These are phyloP conservation scores for Nemotelus pantherinus DNA, from an alignment of 2,888 invertebrate species.

Conservation along the genomic window DNA sequence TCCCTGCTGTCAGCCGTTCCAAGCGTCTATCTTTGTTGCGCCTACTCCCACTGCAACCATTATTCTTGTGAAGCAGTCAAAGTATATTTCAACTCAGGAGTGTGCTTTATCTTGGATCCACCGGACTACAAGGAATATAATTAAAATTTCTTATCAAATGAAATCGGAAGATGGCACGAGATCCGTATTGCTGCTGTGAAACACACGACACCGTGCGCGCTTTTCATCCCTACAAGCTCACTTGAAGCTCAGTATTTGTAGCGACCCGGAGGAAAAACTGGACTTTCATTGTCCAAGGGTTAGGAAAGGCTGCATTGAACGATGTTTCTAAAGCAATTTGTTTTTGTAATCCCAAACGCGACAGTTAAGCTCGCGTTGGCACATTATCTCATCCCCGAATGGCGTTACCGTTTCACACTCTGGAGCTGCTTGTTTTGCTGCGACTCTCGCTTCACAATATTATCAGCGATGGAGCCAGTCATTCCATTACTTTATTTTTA, in stretches of 20 bases:
- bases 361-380: constrained; percentile 16
- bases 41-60: neutral
- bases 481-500: constrained; percentile 30
- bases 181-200: constrained; percentile 31
- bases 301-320: neutral
- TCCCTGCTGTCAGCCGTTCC: neutral
- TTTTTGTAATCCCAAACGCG: constrained; percentile 27
- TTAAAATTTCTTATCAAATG: constrained; percentile 44
- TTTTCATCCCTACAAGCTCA: neutral
- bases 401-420: neutral
- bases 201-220: neutral
- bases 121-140: constrained; percentile 40
- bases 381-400: neutral
- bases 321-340: constrained; percentile 25
- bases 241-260: neutral
- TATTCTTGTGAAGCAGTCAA: constrained; percentile 31
- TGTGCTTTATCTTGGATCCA: constrained; percentile 42
- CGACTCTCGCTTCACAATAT: constrained; percentile 8
- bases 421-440: neutral
- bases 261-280: constrained; percentile 2
- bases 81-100: constrained; percentile 39
- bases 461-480: constrained; percentile 7
- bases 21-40: neutral
- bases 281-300: constrained; percentile 21
- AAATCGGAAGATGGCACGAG: constrained; percentile 36